A percentile compares a stretch with the other conserved stretches of the same genome.
Conservation (phyloP, 2,797 vertebrate species). For the Cossypha heuglini region DNA sequence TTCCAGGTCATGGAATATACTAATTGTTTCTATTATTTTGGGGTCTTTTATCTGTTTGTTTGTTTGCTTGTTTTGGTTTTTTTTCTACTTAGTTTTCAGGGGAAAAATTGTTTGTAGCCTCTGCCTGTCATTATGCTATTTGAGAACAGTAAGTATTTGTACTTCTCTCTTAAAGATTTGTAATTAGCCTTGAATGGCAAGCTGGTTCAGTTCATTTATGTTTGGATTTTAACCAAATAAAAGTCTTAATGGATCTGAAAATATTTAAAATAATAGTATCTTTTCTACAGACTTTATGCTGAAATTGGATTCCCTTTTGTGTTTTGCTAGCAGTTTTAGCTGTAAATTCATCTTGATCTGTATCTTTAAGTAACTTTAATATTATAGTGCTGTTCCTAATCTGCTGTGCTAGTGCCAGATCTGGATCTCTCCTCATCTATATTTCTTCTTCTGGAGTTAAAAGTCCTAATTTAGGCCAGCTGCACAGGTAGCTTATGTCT, state of each 20-base stretch:
- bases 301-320: background rate
- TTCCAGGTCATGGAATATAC: background rate
- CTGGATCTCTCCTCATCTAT: background rate
- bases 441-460: background rate
- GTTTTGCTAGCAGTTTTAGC: background rate
- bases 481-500: slow-evolving; percentile 8
- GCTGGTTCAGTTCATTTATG: background rate
- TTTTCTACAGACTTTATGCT: background rate
- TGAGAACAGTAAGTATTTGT: background rate
- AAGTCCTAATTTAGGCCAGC: slow-evolving; percentile 8
- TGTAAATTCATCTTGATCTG: background rate
- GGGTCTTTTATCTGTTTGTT: background rate
- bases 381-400: background rate
- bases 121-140: background rate
- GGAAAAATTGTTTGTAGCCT: background rate
- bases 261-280: background rate
- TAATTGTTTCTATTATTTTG: background rate
- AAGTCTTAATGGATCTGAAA: background rate
- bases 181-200: background rate
- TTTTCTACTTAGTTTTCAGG: background rate
- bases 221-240: background rate
- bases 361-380: background rate
- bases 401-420: background rate
- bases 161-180: background rate
- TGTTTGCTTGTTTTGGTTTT: background rate